Evolutionary conservation across 1,140 invertebrate genomes (phyloP), one percentile per base, ranked within the genome.

Genomic region (Solen grandis): DNA sequence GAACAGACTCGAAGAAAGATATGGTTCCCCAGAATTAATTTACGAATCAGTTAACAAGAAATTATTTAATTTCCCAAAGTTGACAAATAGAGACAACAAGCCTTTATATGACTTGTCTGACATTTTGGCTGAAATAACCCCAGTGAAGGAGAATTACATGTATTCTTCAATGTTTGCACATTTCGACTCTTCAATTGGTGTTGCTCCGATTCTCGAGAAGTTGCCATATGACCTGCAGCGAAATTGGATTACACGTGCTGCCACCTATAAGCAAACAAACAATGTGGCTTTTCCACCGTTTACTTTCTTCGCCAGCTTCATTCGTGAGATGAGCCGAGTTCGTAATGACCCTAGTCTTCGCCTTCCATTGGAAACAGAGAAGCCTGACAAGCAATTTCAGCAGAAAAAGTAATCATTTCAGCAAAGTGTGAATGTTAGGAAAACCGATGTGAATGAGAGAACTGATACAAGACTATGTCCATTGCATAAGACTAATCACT

Each of bases 1-100:
- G 84, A 54, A 85, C 1, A 54, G 77, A 41, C 41, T 85, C 13
- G 68, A 84, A 4, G 82, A 86, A 27, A 38, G 83, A 0, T 84
- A 75, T 76, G 83, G 79, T 27, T 35, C 50, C 36, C 74, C 79
- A 60, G 82, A 84, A 65, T 14, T 81, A 5, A 70, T 85, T 19
- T 77, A 85, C 27, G n/a, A 38, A 19, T 29, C 78, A 25, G 55
- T 85, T 5, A 82, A 63, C 31, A 46, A 22, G 16, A 75, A 54
- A 46, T 55, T 85, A 27, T 46, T n/a, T 5, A 35, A 72, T 19
- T 84, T 85, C 54, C 72, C 77, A 4, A 68, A 38, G 14, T 27
- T 85, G 1, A 78, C 72, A 14, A 60, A 50, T 14, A 85, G 73
- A 41, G 84, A 85, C 29, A 38, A 57, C 22, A 74, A 69, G 46